phyloP scores from a whole-genome alignment of 1,140 invertebrate genomes.

The Schlechtendalia chinensis region DNA sequence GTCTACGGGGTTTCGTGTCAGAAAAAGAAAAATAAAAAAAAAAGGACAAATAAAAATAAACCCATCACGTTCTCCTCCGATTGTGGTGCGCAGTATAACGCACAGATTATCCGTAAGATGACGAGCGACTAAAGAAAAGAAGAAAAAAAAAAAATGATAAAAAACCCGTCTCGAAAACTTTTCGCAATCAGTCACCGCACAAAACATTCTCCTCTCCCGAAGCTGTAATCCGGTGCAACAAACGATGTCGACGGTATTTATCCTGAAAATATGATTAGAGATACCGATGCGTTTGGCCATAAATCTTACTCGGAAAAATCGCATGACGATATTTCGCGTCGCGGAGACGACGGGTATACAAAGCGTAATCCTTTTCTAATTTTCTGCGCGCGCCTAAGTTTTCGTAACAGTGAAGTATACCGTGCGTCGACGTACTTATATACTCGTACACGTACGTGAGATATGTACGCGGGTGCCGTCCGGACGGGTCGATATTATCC shows the following conservation, averaged over 20 bases:
- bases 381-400: background rate
- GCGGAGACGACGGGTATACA: background rate
- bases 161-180: conserved; percentile 3
- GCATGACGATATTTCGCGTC: background rate
- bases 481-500: background rate
- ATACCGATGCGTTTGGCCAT: background rate
- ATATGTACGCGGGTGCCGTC: too few species aligned
- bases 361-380: background rate
- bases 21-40: background rate
- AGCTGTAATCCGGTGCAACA: conserved; percentile 19
- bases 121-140: background rate
- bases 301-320: conserved; percentile 17
- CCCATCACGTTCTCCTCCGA: background rate
- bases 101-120: conserved; percentile 1
- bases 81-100: background rate
- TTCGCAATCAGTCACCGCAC: conserved; percentile 25
- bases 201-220: background rate
- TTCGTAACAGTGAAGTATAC: background rate
- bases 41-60: too few species aligned
- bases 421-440: background rate
- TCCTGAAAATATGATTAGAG: conserved; percentile 17
- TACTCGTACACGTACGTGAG: too few species aligned
- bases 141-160: background rate
- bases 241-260: conserved; percentile 2
- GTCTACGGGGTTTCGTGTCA: background rate